Conservation (phyloP, 2,888 invertebrate species). For the Drosophila phalerata region DNA sequence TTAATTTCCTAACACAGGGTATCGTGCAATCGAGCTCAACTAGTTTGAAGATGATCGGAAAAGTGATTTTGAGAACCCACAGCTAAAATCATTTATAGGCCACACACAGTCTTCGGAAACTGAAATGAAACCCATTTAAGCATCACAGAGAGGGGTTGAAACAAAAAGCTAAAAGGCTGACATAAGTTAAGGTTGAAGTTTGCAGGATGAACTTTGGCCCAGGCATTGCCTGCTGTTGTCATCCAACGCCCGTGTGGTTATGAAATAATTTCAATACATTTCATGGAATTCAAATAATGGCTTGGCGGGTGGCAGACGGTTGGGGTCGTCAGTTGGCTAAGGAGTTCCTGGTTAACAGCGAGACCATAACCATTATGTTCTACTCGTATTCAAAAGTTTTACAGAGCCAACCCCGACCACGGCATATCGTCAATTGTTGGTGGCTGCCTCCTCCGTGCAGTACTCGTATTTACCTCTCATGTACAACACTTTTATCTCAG, state of each 20-base stretch:
- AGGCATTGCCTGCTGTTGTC: conserved; percentile 18
- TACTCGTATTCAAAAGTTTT: conserved; percentile 52
- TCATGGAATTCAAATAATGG: conserved; percentile 42
- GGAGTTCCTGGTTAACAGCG: conserved; percentile 14
- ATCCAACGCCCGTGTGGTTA: conserved; percentile 28
- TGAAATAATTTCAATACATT: conserved; percentile 57
- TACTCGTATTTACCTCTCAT: conserved; percentile 29
- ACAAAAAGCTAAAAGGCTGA: conserved; percentile 24
- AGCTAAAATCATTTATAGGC: conserved; percentile 1
- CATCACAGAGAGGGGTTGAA: neutral
- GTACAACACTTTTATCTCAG: conserved; percentile 53
- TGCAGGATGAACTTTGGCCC: conserved; percentile 29
- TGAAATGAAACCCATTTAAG: conserved; percentile 17
- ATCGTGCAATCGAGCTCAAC: neutral
- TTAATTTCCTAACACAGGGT: neutral
- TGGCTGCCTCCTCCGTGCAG: neutral
- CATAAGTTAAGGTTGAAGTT: conserved; percentile 14
- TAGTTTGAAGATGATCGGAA: neutral
- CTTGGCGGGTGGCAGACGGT: neutral
- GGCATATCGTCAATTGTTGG: neutral
- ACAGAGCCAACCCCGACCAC: neutral
- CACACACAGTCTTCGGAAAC: neutral
- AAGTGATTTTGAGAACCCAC: conserved; percentile 1
- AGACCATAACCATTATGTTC: conserved; percentile 42
- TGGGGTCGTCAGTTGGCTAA: neutral